A percentile compares a stretch with the other conserved stretches of the same genome.
phyloP scores from a whole-genome alignment of 37 sponge, comb jelly and placozoan species.

The Aphrocallistes beatrix region DNA sequence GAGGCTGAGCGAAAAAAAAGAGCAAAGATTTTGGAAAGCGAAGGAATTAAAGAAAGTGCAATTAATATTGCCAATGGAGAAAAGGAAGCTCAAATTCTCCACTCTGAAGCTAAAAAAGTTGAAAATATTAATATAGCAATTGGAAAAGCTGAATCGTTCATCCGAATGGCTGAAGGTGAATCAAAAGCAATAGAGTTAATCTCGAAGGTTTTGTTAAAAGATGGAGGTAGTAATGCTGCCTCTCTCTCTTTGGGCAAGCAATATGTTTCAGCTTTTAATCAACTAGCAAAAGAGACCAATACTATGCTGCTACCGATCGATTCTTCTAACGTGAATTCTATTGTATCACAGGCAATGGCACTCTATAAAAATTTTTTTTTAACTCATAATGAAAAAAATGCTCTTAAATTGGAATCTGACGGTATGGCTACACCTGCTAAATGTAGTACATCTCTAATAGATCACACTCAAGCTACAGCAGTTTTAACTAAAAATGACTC shows the following conservation, averaged over 20 bases:
- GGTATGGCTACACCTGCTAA: too few species aligned
- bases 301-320: neutral
- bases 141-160: slow-evolving; percentile 33
- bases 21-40: slow-evolving; percentile 81
- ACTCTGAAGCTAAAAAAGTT: slow-evolving; percentile 78
- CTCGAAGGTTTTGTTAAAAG: neutral
- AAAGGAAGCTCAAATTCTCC: slow-evolving; percentile 76
- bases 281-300: neutral
- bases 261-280: neutral
- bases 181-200: neutral
- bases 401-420: neutral
- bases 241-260: neutral
- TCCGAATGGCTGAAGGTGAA: neutral
- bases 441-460: too few species aligned
- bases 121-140: slow-evolving; percentile 85
- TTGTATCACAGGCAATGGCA: neutral
- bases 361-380: neutral
- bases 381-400: neutral
- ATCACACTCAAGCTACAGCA: neutral
- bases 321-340: neutral
- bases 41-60: slow-evolving; percentile 70
- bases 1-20: slow-evolving; percentile 97
- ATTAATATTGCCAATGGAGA: slow-evolving; percentile 69
- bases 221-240: neutral
- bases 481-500: neutral